phyloP scores from a whole-genome alignment of 2,888 invertebrate genomes.

The Rhyacophila evoluta region DNA sequence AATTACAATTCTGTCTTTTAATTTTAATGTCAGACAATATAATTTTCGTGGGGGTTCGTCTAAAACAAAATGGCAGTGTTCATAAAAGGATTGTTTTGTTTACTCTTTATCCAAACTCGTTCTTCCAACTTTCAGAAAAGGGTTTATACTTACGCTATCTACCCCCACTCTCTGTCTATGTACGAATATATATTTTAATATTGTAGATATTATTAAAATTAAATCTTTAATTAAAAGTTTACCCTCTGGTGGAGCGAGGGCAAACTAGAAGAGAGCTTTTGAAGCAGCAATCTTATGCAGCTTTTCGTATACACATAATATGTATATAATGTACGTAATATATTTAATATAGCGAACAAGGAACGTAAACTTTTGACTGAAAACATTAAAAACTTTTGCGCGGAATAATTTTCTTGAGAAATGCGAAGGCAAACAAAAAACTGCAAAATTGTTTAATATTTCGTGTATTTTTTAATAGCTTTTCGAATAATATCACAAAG shows the following conservation, averaged over 20 bases:
- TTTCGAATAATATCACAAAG: too few relatives aligned
- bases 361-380: background rate
- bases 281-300: conserved; percentile 11
- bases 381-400: background rate
- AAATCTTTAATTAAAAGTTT: conserved; percentile 53
- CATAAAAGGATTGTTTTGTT: conserved; percentile 53
- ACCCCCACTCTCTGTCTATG: background rate
- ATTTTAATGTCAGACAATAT: too few relatives aligned
- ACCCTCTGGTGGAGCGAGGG: conserved; percentile 23
- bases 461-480: background rate
- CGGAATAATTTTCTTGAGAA: background rate
- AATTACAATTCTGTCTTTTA: too few relatives aligned
- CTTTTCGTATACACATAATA: background rate
- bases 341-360: background rate
- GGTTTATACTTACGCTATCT: conserved; percentile 23
- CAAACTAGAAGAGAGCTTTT: conserved; percentile 11
- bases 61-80: background rate
- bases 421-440: background rate
- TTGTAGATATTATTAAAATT: conserved; percentile 53
- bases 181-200: conserved; percentile 42
- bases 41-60: background rate
- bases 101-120: conserved; percentile 44
- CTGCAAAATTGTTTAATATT: background rate
- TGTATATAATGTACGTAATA: background rate
- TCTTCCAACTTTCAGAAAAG: conserved; percentile 45